A percentile compares a stretch with the other conserved stretches of the same genome.
Evolutionary conservation across 2,113 vertebrate genomes (phyloP).

Genomic region (Corythornis madagascariensis): DNA sequence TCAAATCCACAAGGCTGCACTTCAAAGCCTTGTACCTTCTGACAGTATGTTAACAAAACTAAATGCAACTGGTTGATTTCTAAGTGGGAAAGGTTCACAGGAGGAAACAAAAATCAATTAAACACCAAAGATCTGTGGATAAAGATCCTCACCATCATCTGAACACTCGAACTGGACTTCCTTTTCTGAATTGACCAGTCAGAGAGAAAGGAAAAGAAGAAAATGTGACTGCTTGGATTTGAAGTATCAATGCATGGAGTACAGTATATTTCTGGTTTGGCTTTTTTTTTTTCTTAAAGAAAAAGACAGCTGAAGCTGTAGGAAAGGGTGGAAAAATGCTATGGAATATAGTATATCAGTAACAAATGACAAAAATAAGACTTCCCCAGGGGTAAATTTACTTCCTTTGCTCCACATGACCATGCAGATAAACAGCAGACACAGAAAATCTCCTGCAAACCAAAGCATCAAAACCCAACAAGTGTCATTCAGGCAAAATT

Average conservation of each 20-base stretch:
- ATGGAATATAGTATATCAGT: neutral
- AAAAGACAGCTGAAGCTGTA: conserved; percentile 5
- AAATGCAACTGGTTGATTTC: conserved; percentile 51
- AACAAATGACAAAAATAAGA: neutral
- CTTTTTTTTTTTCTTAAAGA: neutral
- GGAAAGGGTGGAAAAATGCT: conserved; percentile 7
- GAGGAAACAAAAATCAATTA: conserved; percentile 64
- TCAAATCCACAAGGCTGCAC: conserved; percentile 22
- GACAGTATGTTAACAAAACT: conserved; percentile 35
- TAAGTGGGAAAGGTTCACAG: conserved; percentile 65
- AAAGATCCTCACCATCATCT: conserved; percentile 83
- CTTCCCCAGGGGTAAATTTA: neutral
- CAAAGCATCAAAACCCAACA: neutral
- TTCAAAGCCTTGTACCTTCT: conserved; percentile 46
- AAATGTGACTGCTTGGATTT: conserved; percentile 71
- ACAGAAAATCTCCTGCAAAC: conserved; percentile 1
- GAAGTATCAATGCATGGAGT: conserved; percentile 59
- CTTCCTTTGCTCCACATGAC: conserved; percentile 26
- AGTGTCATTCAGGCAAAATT: conserved; percentile 30
- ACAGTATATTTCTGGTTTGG: conserved; percentile 51
- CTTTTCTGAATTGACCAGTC: conserved; percentile 85
- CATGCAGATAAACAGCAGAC: conserved; percentile 10
- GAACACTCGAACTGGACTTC: conserved; percentile 83
- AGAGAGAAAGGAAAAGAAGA: conserved; percentile 79
- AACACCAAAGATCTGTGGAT: conserved; percentile 68